Evolutionary conservation across 2,888 invertebrate genomes (phyloP).

Genomic region (Drosophila formosana): DNA sequence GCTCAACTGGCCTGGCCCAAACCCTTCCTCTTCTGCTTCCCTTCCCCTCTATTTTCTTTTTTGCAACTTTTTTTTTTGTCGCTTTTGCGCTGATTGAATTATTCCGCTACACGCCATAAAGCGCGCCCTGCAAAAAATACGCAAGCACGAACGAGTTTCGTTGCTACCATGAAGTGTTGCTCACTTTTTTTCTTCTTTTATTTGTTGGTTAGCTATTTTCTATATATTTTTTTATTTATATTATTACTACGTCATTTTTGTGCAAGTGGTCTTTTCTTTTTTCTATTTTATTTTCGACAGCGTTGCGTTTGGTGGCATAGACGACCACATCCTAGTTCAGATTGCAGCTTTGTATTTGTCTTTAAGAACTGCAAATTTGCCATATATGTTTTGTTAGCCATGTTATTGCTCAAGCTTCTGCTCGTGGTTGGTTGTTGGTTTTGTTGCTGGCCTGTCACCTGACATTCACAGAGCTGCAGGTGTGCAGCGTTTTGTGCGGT

Average conservation of each 20-base stretch:
- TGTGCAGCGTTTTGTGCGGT: background rate
- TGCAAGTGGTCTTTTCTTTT: slow-evolving; percentile 33
- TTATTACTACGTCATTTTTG: slow-evolving; percentile 67
- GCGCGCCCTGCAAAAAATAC: slow-evolving; percentile 51
- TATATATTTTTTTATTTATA: slow-evolving; percentile 48
- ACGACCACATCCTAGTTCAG: slow-evolving; percentile 18
- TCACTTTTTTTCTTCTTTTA: background rate
- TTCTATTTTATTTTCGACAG: slow-evolving; percentile 51
- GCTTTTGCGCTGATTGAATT: slow-evolving; percentile 73
- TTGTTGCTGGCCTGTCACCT: background rate
- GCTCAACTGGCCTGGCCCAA: slow-evolving; percentile 27
- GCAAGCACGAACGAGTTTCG: slow-evolving; percentile 39
- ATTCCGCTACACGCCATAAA: slow-evolving; percentile 80
- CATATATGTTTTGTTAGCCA: slow-evolving; percentile 20
- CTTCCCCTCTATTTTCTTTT: slow-evolving; percentile 21
- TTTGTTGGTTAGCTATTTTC: background rate
- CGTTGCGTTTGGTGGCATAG: slow-evolving; percentile 9
- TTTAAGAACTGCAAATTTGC: slow-evolving; percentile 24
- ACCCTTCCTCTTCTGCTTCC: slow-evolving; percentile 3
- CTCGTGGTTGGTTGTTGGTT: background rate
- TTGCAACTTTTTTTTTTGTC: slow-evolving; percentile 36
- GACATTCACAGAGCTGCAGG: background rate
- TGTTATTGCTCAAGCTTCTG: slow-evolving; percentile 7
- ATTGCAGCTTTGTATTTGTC: slow-evolving; percentile 23
- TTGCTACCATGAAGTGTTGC: slow-evolving; percentile 10